Base-by-base conservation (phyloP, 1,140 invertebrate species). In the Drosophila eugracilis region DNA sequence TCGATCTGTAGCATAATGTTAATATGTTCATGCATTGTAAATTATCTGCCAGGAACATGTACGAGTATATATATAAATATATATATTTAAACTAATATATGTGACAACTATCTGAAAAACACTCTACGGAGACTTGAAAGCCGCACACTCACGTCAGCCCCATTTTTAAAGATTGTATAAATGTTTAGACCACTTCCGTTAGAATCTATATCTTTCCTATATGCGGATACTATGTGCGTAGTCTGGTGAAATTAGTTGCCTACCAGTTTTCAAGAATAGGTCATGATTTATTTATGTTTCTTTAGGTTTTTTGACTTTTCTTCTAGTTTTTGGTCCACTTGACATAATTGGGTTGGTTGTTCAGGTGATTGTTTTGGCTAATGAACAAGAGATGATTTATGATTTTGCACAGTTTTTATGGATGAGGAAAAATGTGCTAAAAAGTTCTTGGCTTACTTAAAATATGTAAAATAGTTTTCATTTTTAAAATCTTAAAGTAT, bases 101-200 rank as follows among this genome's bases (percentile, higher is more conserved):
- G 77, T 67, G 81, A 88, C 83, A 85, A 67, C 52, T 72, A 63
- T 67, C 34, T 34, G 59, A 76, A 65, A 66, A 41, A 34, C 6
- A 59, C 32, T 75, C 39, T 62, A 73, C 69, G 78, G 55, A 65
- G 65, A 60, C 65, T 39, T 44, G 36, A 49, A 55, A 66, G 42
- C 39, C 50, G 12, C 75, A 34, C 42, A 53, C 49, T 41, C 71
- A 79, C 89, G 89, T 90, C 89, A 90, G 89, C 62, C 77, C 79
- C 89, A 78, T 69, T 83, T 90, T 85, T 90, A 89, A 88, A 73
- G 42, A 60, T 57, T 49, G 58, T 58, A 55, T 75, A 71, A 80
- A 86, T 75, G 75, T 76, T 76, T 79, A 70, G 63, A 70, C 62
- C 80, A 88, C 83, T 88, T 88, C 83, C 83, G 83, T 76, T 88